Evolutionary conservation across 2,113 vertebrate genomes (phyloP), one percentile per base, ranked within the genome.

Genomic region (Macheiramphus alcinus): DNA sequence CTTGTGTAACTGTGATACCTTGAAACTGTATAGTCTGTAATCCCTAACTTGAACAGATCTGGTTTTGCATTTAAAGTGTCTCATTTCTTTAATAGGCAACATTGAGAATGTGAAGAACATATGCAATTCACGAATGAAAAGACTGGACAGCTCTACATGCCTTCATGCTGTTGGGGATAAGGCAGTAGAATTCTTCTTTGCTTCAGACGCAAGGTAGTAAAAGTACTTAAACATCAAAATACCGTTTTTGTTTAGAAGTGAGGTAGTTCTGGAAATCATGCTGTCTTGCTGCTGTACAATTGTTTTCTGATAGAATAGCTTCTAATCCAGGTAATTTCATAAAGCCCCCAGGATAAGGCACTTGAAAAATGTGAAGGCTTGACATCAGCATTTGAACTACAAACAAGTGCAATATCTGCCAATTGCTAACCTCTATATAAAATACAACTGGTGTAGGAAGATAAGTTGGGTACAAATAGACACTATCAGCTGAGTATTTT

Each of bases 131-230:
- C 97, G 99, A 53, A 55, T 97, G 94, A 98, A 98, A 98, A 98
- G 98, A 52, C 83, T 98, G 40, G 98, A 99, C 92, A 98, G 98
- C 97, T 98, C 98, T 32, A 98, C 98, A 34, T 97, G 97, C 63
- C 98, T 99, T 88, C 98, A 99, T 34, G 99, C 99, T 20, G 98
- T 98, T 14, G 98, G 99, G 14, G 97, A 98, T 76, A 98, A 98
- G 61, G 98, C 99, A 5, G 99, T 99, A 97, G 99, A 99, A 95
- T 99, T 99, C 96, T 99, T 99, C 98, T 99, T 99, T 87, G 99
- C 99, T 71, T 99, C 99, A 47, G 99, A 99, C 56, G 99, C 99
- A 52, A 99, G 99, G 99, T 99, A 96, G 93, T n/a, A n/a, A 29
- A 67, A 70, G 26, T 43, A 55, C 13, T 59, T 52, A 6, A 88